A percentile compares a stretch with the other conserved stretches of the same genome.
Conservation (phyloP, 2,113 vertebrate species). For the Tetraodon nigroviridis region DNA sequence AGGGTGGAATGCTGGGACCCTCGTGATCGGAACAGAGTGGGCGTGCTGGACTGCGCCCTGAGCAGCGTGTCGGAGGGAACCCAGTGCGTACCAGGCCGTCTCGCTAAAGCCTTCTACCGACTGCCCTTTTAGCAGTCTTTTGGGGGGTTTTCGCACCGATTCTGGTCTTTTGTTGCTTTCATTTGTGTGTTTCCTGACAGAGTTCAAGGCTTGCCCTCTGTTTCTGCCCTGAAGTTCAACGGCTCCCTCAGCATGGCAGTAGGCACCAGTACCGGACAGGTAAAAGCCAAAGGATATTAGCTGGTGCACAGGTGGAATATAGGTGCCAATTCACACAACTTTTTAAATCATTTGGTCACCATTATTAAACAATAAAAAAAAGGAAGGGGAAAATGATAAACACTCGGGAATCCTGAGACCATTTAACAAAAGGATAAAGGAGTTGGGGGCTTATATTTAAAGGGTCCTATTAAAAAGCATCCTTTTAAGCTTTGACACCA, state of each 20-base stretch:
- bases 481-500: too few species aligned
- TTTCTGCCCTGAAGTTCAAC: conserved; percentile 89
- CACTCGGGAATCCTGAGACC: too few species aligned
- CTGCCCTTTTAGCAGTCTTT: not conserved
- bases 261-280: conserved; percentile 95
- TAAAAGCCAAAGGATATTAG: conserved; percentile 40
- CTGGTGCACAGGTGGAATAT: too few species aligned
- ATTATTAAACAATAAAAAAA: too few species aligned
- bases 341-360: too few species aligned
- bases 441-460: not conserved
- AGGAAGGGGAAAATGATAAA: too few species aligned
- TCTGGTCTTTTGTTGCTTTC: not conserved
- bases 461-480: too few species aligned
- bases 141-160: too few species aligned
- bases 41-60: conserved; percentile 87
- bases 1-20: conserved; percentile 98
- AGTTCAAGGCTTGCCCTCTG: conserved; percentile 83
- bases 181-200: conserved; percentile 66
- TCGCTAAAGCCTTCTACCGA: not conserved
- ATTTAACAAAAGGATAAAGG: too few species aligned
- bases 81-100: conserved; percentile 77
- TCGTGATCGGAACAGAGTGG: conserved; percentile 82
- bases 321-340: too few species aligned
- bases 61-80: conserved; percentile 84
- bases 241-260: conserved; percentile 87